Evolutionary conservation across 2,113 vertebrate genomes (phyloP), one percentile per base, ranked within the genome.

Genomic region (Mixornis gularis): DNA sequence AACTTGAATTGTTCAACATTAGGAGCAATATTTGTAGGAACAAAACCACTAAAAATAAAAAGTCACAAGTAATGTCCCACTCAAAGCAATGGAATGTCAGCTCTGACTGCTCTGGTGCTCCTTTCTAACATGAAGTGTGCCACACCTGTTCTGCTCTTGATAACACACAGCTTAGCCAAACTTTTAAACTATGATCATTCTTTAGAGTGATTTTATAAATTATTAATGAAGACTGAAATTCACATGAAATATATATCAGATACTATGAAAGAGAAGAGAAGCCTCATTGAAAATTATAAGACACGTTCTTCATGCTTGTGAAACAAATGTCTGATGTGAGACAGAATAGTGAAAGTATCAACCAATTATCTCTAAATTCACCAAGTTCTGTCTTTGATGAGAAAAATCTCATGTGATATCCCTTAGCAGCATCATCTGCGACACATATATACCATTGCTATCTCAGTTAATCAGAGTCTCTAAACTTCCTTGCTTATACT

Each of bases 291-390:
- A 95, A 96, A 88, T 85, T 76, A 18, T 59, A 96, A 92, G 73
- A 94, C 29, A 79, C 9, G 7, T 94, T 96, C 92, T 96, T 94
- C 14, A 17, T 83, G 90, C 41, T 96, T 96, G 83, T 79, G 66
- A 95, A 94, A 89, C 14, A 85, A 87, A 95, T 82, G 46, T 55
- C 56, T 26, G n/a, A 26, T 64, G 12, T 16, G 87, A 96, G 89
- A 92, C 60, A 94, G 41, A 93, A 77, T 70, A 96, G 36, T 74
- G 64, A 91, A 96, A 96, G 77, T 59, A 97, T 63, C 44, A 96
- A 94, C 43, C 52, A 89, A 79, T 89, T 85, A 94, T 88, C 95
- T 87, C 79, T 62, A 81, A 74, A 89, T 60, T 73, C 55, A 91
- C 71, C 41, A 79, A 91, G 60, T 95, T 93, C 76, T 93, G 70